A percentile compares a stretch with the other conserved stretches of the same genome.
phyloP scores from a whole-genome alignment of 2,113 vertebrate species.

The Toxostoma redivivum region DNA sequence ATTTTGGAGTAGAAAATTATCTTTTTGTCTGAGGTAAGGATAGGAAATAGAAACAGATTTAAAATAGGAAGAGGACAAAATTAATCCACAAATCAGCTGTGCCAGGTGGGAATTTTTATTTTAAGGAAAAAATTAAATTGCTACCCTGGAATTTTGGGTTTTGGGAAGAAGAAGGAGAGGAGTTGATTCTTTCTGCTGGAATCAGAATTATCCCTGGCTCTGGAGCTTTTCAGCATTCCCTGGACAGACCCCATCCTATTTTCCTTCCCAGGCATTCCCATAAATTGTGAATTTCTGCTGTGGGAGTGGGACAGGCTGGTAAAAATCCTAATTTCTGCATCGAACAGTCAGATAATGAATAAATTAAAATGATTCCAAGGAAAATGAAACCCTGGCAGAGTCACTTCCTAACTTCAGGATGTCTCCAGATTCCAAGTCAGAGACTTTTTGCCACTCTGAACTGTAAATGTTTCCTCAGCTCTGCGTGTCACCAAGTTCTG shows the following conservation, averaged over 20 bases:
- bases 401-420: fast-evolving
- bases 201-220: neutral
- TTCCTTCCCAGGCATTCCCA: neutral
- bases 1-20: neutral
- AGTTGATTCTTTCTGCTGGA: neutral
- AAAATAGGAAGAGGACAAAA: neutral
- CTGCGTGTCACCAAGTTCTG: neutral
- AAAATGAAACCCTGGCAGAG: neutral
- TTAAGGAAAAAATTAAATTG: neutral
- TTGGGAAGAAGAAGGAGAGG: neutral
- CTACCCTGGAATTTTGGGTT: neutral
- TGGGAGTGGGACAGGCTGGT: neutral
- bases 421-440: neutral
- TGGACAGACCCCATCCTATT: neutral
- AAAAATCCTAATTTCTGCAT: neutral
- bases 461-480: neutral
- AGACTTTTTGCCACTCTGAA: neutral
- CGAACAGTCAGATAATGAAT: fast-evolving
- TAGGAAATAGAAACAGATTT: neutral
- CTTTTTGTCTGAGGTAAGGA: neutral
- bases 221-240: neutral
- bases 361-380: neutral
- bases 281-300: neutral
- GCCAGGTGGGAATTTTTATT: neutral
- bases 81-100: neutral